These are phyloP conservation scores for Ruditapes philippinarum DNA, from an alignment of 1,140 invertebrate species.

Conservation along the genomic window DNA sequence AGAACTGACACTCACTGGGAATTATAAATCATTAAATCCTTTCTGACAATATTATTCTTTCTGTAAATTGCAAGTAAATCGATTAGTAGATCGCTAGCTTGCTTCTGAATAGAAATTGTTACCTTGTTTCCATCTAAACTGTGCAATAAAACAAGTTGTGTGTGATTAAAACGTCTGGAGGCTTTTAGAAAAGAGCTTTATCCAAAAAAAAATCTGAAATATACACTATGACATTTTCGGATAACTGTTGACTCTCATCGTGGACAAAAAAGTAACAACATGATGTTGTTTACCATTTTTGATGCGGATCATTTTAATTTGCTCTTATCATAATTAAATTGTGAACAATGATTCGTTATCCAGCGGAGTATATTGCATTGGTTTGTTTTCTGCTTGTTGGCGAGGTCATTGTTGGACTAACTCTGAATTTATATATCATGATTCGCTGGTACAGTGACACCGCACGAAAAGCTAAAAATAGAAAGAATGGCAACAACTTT, in stretches of 20 bases:
- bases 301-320: no score
- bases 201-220: no score
- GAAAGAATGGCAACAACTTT: constrained; percentile 33
- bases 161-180: no score
- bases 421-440: constrained; percentile 36
- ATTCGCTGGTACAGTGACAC: constrained; percentile 22
- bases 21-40: not conserved
- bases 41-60: not conserved
- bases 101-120: no score
- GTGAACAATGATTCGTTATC: constrained; percentile 11
- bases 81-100: not conserved
- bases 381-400: not conserved
- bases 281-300: no score
- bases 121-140: no score
- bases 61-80: not conserved
- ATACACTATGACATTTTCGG: no score
- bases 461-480: not conserved
- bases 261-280: no score
- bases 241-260: no score
- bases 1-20: no score
- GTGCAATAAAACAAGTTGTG: no score
- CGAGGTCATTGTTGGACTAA: not conserved
- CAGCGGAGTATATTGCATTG: not conserved
- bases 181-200: no score
- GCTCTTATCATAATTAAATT: not conserved